phyloP scores from a whole-genome alignment of 2,888 invertebrate species.

The Prionchulus punctatus region DNA sequence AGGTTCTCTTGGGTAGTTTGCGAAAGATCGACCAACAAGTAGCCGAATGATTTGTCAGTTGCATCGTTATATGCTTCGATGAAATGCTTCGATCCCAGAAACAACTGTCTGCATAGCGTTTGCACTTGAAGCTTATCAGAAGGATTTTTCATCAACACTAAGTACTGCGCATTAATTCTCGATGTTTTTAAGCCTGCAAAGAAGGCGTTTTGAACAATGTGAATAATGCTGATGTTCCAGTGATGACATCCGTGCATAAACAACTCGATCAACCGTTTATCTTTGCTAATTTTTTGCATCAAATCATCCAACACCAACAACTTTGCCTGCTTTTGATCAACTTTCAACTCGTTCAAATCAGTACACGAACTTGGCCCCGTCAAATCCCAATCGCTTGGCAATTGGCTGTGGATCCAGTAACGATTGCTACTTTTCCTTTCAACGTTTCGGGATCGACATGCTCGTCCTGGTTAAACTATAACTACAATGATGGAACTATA shows the following conservation, averaged over 20 bases:
- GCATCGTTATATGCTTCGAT: conserved; percentile 7
- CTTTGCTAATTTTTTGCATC: conserved; percentile 5
- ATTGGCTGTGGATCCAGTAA: too few species aligned
- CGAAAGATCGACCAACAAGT: conserved; percentile 8
- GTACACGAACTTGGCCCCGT: too few species aligned
- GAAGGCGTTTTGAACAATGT: conserved; percentile 6
- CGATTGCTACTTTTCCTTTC: too few species aligned
- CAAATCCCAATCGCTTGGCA: too few species aligned
- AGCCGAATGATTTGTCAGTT: conserved; percentile 5
- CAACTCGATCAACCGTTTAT: neutral
- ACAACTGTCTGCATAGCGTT: conserved; percentile 4
- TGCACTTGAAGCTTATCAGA: neutral
- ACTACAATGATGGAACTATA: too few species aligned
- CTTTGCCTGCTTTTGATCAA: neutral
- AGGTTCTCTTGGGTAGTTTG: neutral
- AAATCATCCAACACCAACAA: conserved; percentile 6
- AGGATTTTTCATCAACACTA: conserved; percentile 9
- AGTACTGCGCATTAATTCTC: conserved; percentile 5
- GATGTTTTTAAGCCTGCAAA: conserved; percentile 1
- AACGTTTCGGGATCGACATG: too few species aligned
- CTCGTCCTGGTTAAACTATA: too few species aligned
- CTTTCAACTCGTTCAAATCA: neutral
- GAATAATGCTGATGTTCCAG: neutral
- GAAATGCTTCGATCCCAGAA: conserved; percentile 4
- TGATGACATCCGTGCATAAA: conserved; percentile 7